These are phyloP conservation scores for Alethe castanea DNA, from an alignment of 2,113 vertebrate genomes.

Conservation along the genomic window DNA sequence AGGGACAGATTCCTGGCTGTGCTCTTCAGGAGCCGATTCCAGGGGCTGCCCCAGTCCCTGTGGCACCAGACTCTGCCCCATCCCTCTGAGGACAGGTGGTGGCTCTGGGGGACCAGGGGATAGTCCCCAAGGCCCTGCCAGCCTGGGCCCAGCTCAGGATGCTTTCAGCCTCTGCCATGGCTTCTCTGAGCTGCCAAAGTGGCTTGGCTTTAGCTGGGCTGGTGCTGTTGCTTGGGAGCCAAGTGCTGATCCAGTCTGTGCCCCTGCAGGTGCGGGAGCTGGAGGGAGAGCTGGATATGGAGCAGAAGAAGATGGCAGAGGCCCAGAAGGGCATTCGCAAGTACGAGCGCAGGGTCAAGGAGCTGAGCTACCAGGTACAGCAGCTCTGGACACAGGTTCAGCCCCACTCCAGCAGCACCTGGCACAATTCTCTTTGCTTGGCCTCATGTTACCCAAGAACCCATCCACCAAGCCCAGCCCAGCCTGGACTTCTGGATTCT, in stretches of 20 bases:
- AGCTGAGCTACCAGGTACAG: constrained; percentile 85
- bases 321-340: constrained; percentile 89
- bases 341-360: constrained; percentile 87
- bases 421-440: background rate
- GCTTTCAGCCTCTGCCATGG: background rate
- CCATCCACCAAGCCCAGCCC: background rate
- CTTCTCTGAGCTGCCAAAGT: background rate
- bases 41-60: background rate
- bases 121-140: background rate
- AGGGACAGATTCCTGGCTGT: background rate
- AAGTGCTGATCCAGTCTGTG: background rate
- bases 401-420: background rate
- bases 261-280: constrained; percentile 83
- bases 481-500: background rate
- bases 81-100: background rate
- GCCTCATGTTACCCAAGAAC: background rate
- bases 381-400: background rate
- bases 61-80: background rate
- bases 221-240: background rate
- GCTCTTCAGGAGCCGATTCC: accelerated
- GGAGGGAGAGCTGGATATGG: constrained; percentile 83
- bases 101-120: background rate
- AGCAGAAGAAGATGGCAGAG: constrained; percentile 88
- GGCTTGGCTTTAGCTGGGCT: background rate
- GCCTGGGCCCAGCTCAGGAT: background rate